These are phyloP conservation scores for Datnioides undecimradiatus DNA, from an alignment of 2,113 vertebrate genomes.

Conservation along the genomic window DNA sequence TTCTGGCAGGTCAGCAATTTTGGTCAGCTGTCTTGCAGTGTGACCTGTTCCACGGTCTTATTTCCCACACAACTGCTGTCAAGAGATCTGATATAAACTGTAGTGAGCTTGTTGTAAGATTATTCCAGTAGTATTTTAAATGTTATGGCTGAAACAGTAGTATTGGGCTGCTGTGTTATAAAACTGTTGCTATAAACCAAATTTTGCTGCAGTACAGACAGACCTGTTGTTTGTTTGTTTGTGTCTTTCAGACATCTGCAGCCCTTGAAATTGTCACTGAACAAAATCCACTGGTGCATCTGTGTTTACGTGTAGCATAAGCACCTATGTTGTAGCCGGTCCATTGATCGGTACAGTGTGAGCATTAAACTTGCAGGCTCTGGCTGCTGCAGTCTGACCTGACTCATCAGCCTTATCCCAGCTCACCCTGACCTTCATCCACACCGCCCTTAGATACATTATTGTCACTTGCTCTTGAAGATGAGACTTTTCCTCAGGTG, in stretches of 20 bases:
- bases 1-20: background rate
- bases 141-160: background rate
- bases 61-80: background rate
- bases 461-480: conserved; percentile 31
- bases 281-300: background rate
- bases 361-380: background rate
- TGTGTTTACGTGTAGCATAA: background rate
- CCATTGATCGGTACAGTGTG: background rate
- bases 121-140: background rate
- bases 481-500: no score
- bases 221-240: no score
- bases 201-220: no score
- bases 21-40: background rate
- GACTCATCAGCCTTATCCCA: conserved; percentile 34
- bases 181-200: no score
- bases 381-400: background rate
- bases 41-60: no score
- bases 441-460: conserved; percentile 9
- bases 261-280: background rate
- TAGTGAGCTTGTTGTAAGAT: background rate
- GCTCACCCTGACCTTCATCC: conserved; percentile 42
- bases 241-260: no score
- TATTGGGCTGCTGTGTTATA: no score
- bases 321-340: background rate
- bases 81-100: background rate